A percentile compares a stretch with the other conserved stretches of the same genome.
These are phyloP conservation scores for Thamnophis elegans DNA, from an alignment of 2,797 vertebrate species.

Conservation along the genomic window DNA sequence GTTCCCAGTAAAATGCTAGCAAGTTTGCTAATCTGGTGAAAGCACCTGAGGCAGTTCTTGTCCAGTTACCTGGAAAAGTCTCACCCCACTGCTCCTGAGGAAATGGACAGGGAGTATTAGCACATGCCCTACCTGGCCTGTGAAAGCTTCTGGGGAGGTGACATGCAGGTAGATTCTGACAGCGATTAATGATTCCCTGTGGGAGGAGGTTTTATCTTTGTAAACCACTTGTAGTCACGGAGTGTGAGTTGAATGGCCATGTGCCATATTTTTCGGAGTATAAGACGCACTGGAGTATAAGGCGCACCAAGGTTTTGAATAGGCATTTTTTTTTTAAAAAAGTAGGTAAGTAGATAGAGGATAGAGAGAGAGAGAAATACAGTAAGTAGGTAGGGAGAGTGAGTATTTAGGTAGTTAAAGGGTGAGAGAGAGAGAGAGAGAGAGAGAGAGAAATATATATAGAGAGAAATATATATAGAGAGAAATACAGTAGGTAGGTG, in stretches of 20 bases:
- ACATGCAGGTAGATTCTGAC: background rate
- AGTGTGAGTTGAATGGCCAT: background rate
- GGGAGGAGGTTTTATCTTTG: background rate
- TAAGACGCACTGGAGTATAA: too few relatives aligned
- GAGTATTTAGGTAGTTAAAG: too few relatives aligned
- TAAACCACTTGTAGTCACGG: background rate
- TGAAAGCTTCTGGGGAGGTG: background rate
- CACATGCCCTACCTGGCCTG: background rate
- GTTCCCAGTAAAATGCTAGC: background rate
- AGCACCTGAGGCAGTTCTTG: background rate
- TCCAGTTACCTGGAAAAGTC: background rate
- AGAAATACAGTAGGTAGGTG: too few relatives aligned
- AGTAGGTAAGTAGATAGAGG: too few relatives aligned
- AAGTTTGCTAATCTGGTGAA: background rate
- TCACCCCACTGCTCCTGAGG: background rate
- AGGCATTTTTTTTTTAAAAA: too few relatives aligned
- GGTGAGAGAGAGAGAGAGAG: too few relatives aligned
- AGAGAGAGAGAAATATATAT: too few relatives aligned
- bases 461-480: too few relatives aligned
- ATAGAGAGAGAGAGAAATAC: too few relatives aligned
- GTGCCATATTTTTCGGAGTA: too few relatives aligned
- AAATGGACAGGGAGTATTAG: background rate
- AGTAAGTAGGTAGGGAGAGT: too few relatives aligned
- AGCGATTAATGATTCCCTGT: background rate
- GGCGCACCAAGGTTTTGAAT: too few relatives aligned